Percentiles rank a stretch among this genome's conserved stretches.
phyloP scores from a whole-genome alignment of 2,797 vertebrate species.

The Delichon dasypus region DNA sequence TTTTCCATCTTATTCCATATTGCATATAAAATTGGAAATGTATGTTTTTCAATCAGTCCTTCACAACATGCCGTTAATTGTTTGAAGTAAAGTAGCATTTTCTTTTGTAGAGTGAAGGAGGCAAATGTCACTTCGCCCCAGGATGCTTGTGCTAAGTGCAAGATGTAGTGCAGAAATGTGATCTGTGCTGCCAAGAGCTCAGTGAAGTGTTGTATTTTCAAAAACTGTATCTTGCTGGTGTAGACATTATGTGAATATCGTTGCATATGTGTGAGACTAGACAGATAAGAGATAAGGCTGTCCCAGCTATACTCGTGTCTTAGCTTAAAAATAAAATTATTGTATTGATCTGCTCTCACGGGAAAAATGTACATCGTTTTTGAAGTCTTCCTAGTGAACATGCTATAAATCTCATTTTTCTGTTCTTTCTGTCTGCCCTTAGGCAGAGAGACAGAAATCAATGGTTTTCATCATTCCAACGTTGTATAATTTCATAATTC shows the following conservation, averaged over 20 bases:
- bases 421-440: conserved; percentile 51
- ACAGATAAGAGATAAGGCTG: conserved; percentile 11
- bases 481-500: conserved; percentile 50
- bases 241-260: conserved; percentile 15
- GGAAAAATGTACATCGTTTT: conserved; percentile 20
- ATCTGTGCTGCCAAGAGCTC: conserved; percentile 27
- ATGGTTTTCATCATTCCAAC: conserved; percentile 10
- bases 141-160: conserved; percentile 40
- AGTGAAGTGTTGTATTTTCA: not conserved
- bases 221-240: not conserved
- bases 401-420: conserved; percentile 13
- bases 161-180: conserved; percentile 18
- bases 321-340: conserved; percentile 35
- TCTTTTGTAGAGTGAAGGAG: conserved; percentile 18
- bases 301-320: not conserved
- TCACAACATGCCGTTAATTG: conserved; percentile 15
- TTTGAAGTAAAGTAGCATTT: conserved; percentile 19
- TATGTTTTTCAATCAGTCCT: conserved; percentile 2
- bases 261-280: conserved; percentile 9
- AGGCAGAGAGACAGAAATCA: conserved; percentile 60
- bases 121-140: conserved; percentile 54
- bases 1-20: not conserved
- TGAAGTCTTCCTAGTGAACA: conserved; percentile 25
- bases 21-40: not conserved
- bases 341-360: conserved; percentile 50